Conservation (phyloP, 2,888 invertebrate species). For the Yponomeuta plumbellus region DNA sequence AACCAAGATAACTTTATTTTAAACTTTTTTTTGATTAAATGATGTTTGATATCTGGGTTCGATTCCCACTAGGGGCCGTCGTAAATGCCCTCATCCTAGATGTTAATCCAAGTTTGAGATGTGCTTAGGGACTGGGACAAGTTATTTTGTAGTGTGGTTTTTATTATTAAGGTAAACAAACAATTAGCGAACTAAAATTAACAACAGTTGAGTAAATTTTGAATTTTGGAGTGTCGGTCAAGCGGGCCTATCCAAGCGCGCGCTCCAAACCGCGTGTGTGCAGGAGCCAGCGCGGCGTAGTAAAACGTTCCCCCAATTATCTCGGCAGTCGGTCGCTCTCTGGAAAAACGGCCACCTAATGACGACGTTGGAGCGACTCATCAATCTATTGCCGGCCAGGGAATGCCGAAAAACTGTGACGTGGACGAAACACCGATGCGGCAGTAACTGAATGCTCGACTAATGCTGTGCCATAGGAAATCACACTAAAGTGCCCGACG, state of each 20-base stretch:
- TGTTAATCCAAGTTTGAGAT: too few species aligned
- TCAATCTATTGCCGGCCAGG: slow-evolving; percentile 57
- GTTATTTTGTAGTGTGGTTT: too few species aligned
- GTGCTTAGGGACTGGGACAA: too few species aligned
- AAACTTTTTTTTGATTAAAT: too few species aligned
- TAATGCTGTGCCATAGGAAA: not conserved
- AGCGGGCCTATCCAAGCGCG: not conserved
- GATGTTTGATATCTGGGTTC: too few species aligned
- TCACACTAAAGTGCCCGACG: not conserved
- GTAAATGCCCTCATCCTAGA: too few species aligned
- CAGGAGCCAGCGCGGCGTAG: not conserved
- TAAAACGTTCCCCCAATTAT: slow-evolving; percentile 52
- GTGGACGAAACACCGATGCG: slow-evolving; percentile 1
- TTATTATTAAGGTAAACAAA: too few species aligned
- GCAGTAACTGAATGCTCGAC: not conserved
- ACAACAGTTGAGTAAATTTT: too few species aligned
- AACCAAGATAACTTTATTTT: too few species aligned
- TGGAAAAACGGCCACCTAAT: slow-evolving; percentile 62
- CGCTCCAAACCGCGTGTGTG: not conserved
- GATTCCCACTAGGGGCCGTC: too few species aligned
- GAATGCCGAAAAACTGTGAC: slow-evolving; percentile 4
- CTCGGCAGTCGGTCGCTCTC: slow-evolving; percentile 31
- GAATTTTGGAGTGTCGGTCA: too few species aligned
- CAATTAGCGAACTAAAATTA: too few species aligned
- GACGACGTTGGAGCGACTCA: slow-evolving; percentile 65